Evolutionary conservation across 1,140 invertebrate species (phyloP), one percentile per base, ranked within the genome.

Genomic region (Diabrotica virgifera): DNA sequence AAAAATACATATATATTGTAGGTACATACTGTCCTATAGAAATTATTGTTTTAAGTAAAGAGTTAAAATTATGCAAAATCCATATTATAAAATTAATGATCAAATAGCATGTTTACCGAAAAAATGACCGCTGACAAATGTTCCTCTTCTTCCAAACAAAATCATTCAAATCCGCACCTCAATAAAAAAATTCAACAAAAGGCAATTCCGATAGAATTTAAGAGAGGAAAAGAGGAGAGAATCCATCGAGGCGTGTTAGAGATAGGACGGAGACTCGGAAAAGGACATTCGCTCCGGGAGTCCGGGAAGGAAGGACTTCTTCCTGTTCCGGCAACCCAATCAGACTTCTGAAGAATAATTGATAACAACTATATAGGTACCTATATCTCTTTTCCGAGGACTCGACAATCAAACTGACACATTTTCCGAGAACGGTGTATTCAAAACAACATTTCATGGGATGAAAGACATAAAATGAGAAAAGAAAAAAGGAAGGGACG

Each of bases 251-350:
- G 71, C 68, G 68, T 72, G 64, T 52, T 63, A 59, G 62, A 64
- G 72, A 74, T 73, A 75, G 72, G 71, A 70, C 71, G 69, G 61
- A 64, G 64, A 76, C 72, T 76, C 75, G 76, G 75, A 77, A 77
- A 76, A 73, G 76, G 74, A 76, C 76, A 77, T 77, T 77, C 73
- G 76, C 72, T 72, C 76, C 76, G 76, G 76, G 75, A 76, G 75
- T 77, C 76, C 76, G 76, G 76, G 76, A 77, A 77, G 76, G 76
- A 77, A 77, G 73, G 76, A 76, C 73, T 75, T 74, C 75, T 78
- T 78, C 76, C 76, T 76, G 67, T 78, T 78, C 76, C 76, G 76
- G 75, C 70, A 71, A 70, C 71, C 76, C 75, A 77, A 78, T 78
- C 76, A 75, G 73, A 71, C 72, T 70, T 73, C 66, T 62, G 63